Conservation (phyloP, 2,888 invertebrate species). For the Pseudanteris insignis region DNA sequence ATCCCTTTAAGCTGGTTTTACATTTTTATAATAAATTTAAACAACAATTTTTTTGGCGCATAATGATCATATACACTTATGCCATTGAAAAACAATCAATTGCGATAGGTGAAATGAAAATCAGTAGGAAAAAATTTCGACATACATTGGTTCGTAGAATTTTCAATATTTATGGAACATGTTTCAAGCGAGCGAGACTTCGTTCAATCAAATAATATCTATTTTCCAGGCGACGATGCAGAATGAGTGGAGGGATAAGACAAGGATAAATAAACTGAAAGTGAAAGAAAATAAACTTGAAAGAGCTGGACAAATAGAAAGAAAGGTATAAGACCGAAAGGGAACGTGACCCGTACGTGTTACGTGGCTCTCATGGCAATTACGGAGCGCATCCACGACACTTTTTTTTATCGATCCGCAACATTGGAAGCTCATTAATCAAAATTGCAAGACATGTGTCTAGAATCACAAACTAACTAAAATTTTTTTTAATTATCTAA, state of each 20-base stretch:
- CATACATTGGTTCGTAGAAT: conserved; percentile 43
- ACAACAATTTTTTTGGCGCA: too few relatives aligned
- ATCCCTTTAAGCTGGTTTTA: too few relatives aligned
- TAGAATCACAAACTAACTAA: too few relatives aligned
- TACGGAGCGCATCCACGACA: conserved; percentile 20
- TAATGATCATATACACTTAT: too few relatives aligned
- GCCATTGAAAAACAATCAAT: too few relatives aligned
- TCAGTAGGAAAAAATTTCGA: conserved; percentile 34
- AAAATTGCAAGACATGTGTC: background rate
- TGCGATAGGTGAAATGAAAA: conserved; percentile 47
- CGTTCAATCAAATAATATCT: conserved; percentile 56
- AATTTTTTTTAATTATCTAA: too few relatives aligned
- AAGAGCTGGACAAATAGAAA: conserved; percentile 35
- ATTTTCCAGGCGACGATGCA: conserved; percentile 55
- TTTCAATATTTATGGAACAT: conserved; percentile 55
- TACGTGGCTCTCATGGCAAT: conserved; percentile 48
- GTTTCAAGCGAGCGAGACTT: conserved; percentile 46
- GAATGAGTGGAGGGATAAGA: conserved; percentile 50
- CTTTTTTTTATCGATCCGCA: conserved; percentile 17
- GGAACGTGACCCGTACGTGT: conserved; percentile 39
- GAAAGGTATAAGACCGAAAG: conserved; percentile 19
- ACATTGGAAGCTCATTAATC: conserved; percentile 26
- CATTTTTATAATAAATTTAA: too few relatives aligned
- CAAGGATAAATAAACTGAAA: conserved; percentile 55
- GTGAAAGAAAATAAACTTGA: conserved; percentile 48